Evolutionary conservation across 2,888 invertebrate genomes (phyloP), one percentile per base, ranked within the genome.

Genomic region (Rhingia rostrata): DNA sequence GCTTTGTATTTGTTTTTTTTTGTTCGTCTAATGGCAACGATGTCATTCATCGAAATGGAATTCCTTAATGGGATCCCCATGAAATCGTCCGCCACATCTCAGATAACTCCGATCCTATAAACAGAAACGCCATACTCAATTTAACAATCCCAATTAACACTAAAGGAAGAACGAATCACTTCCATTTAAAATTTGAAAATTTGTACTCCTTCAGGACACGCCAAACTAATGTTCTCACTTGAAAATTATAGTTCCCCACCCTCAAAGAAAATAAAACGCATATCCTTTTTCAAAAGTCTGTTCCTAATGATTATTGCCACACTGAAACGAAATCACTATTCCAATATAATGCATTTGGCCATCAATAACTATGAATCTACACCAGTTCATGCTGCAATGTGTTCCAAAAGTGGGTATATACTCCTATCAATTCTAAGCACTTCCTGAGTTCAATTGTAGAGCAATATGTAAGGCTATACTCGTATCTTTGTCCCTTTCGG

Each of bases 281-380:
- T 53, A 54, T 22, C 43, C 12, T 45, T 47, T 47, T 63, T 56
- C 47, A 56, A 35, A 45, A 22, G 54, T 56, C 69, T 69, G 69
- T 45, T 56, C 41, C 56, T 45, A 56, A 69, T 69, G 69, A 56
- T 56, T 69, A 67, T 30, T 47, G 35, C 37, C 56, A 22, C 45
- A 14, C 45, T 69, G 22, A 45, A 37, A 56, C 47, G 47, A 69
- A 69, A 69, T 69, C 69, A 37, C 47, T 45, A n/a, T 51, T 56
- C 53, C 67, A 37, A 39, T 4, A 35, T 22, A 41, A 35, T 47
- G 61, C 37, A 63, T 47, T 63, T 35, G 10, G 22, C 10, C 61
- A 63, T 30, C 58, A 58, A 10, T 39, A 47, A 35, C 43, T 12
- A 43, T 43, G 43, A 60, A 60, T 60, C 61, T 4, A 14, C n/a